Base-by-base conservation (phyloP, 2,113 vertebrate species). In the Oryzias celebensis region DNA sequence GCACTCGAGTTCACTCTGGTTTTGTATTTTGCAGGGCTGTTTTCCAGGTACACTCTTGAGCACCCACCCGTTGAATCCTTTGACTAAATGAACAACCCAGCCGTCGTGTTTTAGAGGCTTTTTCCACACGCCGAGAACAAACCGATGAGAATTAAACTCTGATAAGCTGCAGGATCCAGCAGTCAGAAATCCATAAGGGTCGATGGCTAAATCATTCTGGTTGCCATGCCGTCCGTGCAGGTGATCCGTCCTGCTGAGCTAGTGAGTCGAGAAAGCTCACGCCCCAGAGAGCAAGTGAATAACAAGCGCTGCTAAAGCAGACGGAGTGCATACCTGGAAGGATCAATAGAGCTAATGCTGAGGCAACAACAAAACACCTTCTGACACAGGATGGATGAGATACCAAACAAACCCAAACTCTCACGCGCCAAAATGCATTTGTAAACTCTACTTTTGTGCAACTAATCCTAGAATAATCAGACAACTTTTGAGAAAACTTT, bases 261-360 rank as follows among this genome's bases (percentile, higher is more conserved):
- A 53, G 43, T 15, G 44, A 48, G 63, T 68, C 41, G 23, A 68
- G 52, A 58, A 65, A 55, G 48, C 65, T 53, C 28, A 5, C 1
- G 4, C 57, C 64, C 74, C 65, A 72, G 44, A 22, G 58, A 79
- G 52, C 56, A 42, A 42, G 80, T 59, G 76, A 78, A 81, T 64
- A 84, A 84, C 73, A 81, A 73, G 73, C 64, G 62, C 77, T 51
- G 43, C 42, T 48, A 80, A 77, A 71, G 51, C 18, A 63, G 59
- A 62, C 52, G 26, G 59, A 16, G 49, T 59, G 80, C 14, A 57
- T 65, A 60, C 4, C 50, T 12, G 53, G 63, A 62, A 51, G 54
- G 59, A 85, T 89, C 82, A 16, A 87, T 84, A 63, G 16, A 46
- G 52, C 71, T 46, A 26, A 62, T 45, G 71, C 64, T 62, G 50